These are phyloP conservation scores for Nibea albiflora DNA, from an alignment of 2,113 vertebrate genomes.

Conservation along the genomic window DNA sequence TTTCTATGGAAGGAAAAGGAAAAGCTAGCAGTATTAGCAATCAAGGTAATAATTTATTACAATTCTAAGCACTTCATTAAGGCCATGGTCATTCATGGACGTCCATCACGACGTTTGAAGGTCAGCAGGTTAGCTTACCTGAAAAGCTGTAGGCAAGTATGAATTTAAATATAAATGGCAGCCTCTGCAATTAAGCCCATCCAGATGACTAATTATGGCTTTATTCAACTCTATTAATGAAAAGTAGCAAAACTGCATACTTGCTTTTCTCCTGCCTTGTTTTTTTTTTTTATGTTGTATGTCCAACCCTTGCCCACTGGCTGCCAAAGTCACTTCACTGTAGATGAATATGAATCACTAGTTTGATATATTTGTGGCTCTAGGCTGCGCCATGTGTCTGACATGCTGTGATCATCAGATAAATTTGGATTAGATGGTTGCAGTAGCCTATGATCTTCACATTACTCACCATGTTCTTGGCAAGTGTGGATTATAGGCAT, in stretches of 20 bases:
- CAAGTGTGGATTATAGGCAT: neutral
- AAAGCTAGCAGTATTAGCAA: neutral
- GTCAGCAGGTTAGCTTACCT: neutral
- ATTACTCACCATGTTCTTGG: neutral
- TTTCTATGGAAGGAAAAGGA: constrained; percentile 5
- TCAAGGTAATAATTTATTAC: neutral
- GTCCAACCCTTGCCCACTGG: neutral
- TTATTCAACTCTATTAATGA: neutral
- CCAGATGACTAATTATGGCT: neutral
- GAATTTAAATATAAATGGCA: neutral
- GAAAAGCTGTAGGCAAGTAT: neutral
- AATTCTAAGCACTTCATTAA: neutral
- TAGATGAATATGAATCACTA: constrained; percentile 28
- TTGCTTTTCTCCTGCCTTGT: neutral
- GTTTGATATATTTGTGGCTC: constrained; percentile 34
- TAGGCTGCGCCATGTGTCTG: constrained; percentile 3
- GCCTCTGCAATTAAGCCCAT: neutral
- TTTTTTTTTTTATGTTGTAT: neutral
- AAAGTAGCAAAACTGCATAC: neutral
- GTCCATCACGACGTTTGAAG: neutral
- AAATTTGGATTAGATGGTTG: constrained; percentile 13
- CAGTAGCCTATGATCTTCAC: neutral
- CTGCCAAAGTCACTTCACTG: neutral
- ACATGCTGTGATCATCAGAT: constrained; percentile 46
- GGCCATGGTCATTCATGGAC: neutral